Evolutionary conservation across 2,888 invertebrate genomes (phyloP).

Genomic region (Dinocampus coccinellae): DNA sequence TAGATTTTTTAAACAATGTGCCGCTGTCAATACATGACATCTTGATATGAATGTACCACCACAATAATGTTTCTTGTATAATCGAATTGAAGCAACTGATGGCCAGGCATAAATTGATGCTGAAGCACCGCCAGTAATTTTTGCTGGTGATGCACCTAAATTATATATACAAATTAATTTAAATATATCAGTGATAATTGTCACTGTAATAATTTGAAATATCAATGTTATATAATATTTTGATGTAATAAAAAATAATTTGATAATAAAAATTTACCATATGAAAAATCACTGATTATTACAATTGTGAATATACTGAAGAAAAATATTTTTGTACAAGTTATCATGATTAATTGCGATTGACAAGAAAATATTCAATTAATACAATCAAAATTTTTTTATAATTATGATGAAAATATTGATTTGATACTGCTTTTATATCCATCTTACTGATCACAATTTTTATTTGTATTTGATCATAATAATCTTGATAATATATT

Average conservation of each 20-base stretch:
- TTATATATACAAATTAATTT: background rate
- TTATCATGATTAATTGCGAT: background rate
- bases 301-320: background rate
- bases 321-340: background rate
- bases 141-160: slow-evolving; percentile 16
- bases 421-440: background rate
- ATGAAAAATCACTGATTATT: background rate
- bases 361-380: background rate
- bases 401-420: background rate
- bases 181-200: no score
- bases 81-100: slow-evolving; percentile 46
- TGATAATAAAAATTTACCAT: background rate
- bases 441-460: no score
- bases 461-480: no score
- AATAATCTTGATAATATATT: no score
- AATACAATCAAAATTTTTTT: background rate
- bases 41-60: slow-evolving; percentile 45
- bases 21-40: slow-evolving; percentile 47
- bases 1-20: slow-evolving; percentile 40
- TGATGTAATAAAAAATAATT: background rate
- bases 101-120: slow-evolving; percentile 41
- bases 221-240: no score
- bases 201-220: no score
- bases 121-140: slow-evolving; percentile 19
- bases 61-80: slow-evolving; percentile 40